Percentiles rank a stretch among this genome's conserved stretches.
phyloP scores from a whole-genome alignment of 2,113 vertebrate genomes.

The Tiliqua scincoides region DNA sequence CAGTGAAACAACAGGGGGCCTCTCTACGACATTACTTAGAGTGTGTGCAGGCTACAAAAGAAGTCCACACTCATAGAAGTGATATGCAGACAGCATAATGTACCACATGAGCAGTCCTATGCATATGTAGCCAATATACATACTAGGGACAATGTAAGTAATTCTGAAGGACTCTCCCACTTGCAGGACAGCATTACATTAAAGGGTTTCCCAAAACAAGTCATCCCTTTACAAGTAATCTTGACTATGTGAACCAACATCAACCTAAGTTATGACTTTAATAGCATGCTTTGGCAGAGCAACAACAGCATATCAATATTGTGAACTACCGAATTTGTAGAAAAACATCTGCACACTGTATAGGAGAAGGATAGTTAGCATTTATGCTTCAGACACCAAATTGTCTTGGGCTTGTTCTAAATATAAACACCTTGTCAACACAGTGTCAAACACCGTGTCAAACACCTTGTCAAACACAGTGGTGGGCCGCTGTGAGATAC shows the following conservation, averaged over 20 bases:
- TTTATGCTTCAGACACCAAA: not conserved
- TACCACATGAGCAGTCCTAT: not conserved
- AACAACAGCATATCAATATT: not conserved
- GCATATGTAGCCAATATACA: not conserved
- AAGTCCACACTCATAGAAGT: not conserved
- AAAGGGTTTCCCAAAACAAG: not conserved
- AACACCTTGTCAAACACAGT: too few species aligned
- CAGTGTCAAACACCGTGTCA: too few species aligned
- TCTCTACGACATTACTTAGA: not conserved
- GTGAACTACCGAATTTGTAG: not conserved
- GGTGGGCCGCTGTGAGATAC: too few species aligned
- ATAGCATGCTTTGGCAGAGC: not conserved
- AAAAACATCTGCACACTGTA: not conserved
- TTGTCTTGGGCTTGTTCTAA: not conserved
- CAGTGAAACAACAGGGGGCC: not conserved
- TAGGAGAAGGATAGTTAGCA: not conserved
- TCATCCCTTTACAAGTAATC: not conserved
- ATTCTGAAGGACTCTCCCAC: not conserved
- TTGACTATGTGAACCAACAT: not conserved
- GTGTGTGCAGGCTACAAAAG: not conserved
- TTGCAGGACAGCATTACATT: not conserved
- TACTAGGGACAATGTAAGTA: not conserved
- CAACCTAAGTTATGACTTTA: not conserved
- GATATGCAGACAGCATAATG: not conserved
- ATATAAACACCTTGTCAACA: constrained; percentile 18